A percentile compares a stretch with the other conserved stretches of the same genome.
phyloP scores from a whole-genome alignment of 2,888 invertebrate species.

The Agrypnus murinus region DNA sequence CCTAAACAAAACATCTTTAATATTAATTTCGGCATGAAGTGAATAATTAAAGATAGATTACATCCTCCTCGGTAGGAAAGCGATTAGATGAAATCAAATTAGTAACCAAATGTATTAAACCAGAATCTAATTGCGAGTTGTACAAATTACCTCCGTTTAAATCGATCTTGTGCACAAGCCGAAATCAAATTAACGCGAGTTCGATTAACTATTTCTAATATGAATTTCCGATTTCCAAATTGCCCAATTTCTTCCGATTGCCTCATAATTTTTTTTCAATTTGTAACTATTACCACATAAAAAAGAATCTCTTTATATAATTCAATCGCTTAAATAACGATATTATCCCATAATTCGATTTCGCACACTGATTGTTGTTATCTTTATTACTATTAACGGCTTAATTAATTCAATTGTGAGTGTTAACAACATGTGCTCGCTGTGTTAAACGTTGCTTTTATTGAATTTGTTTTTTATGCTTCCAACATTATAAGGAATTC shows the following conservation, averaged over 20 bases:
- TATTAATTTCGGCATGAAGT: no score
- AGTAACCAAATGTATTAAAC: constrained; percentile 15
- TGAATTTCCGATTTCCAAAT: not conserved
- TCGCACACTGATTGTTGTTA: constrained; percentile 5
- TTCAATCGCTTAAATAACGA: no score
- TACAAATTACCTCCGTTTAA: not conserved
- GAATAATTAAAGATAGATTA: no score
- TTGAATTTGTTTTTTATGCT: no score
- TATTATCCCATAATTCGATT: constrained; percentile 5
- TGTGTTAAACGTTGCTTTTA: no score
- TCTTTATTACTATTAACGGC: not conserved
- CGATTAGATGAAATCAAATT: constrained; percentile 18
- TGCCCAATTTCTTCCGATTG: not conserved
- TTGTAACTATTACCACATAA: no score
- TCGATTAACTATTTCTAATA: not conserved
- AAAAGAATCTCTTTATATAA: no score
- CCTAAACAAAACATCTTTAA: no score
- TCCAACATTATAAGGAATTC: no score
- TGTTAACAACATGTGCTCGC: not conserved
- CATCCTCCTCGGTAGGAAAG: not conserved
- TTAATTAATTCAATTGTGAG: constrained; percentile 13
- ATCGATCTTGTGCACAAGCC: constrained; percentile 1
- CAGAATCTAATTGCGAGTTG: not conserved
- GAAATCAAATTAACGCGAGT: not conserved
- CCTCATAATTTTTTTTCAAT: no score